These are phyloP conservation scores for Umimayanthus chanpuru DNA, from an alignment of 92 coral and sea anemone genomes.

Conservation along the genomic window DNA sequence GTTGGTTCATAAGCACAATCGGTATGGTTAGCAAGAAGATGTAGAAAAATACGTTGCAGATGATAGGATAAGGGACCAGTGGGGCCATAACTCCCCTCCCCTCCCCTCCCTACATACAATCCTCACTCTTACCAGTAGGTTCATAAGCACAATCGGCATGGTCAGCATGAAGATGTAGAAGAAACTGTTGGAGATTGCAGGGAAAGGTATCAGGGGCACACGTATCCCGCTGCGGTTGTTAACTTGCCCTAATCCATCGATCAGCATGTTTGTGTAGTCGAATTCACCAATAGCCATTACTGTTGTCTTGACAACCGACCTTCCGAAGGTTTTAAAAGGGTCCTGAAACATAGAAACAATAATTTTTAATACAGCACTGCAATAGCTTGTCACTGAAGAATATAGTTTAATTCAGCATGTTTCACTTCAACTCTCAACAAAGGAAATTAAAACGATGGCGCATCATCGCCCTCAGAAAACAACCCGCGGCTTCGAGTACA, in stretches of 20 bases:
- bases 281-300: constrained; percentile 58
- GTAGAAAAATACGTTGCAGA: neutral
- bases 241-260: constrained; percentile 20
- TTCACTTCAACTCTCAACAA: too few species aligned
- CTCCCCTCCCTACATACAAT: neutral
- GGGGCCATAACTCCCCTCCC: neutral
- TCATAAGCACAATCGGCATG: constrained; percentile 52
- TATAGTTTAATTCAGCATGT: too few species aligned
- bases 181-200: constrained; percentile 22
- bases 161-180: constrained; percentile 52
- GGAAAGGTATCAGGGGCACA: constrained; percentile 44
- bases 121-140: constrained; percentile 41
- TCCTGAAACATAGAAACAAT: constrained; percentile 7
- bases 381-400: neutral
- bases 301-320: constrained; percentile 48
- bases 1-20: neutral
- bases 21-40: neutral
- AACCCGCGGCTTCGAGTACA: too few species aligned
- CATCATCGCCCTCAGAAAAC: too few species aligned
- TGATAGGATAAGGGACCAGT: neutral
- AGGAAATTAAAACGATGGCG: too few species aligned
- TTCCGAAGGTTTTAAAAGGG: constrained; percentile 36
- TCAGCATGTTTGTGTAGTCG: constrained; percentile 43
- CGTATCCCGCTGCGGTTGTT: constrained; percentile 6
- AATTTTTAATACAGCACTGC: neutral